Base-by-base conservation (phyloP, 2,888 invertebrate genomes). In the Homarus gammarus region DNA sequence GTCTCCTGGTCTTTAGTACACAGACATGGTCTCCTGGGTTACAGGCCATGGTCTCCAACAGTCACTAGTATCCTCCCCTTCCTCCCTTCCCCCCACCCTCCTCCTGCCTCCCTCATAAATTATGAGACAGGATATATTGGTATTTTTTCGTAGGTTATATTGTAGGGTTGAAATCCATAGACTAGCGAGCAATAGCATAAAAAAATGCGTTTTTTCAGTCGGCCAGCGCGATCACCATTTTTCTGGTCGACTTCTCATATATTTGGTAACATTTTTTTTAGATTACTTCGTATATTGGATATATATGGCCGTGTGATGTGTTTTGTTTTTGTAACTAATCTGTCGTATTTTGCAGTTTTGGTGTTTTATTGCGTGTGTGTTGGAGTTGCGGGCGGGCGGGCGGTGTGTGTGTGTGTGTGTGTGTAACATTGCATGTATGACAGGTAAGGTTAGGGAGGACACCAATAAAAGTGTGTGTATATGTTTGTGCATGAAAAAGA, bases 211-310 rank as follows among this genome's bases (percentile, higher is more conserved):
- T 44, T 44, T 44, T 44, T 5, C 0, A 64, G 27, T 27, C 22
- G 64, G 64, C 22, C 64, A 22, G 12, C 27, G n/a, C 64, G n/a
- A 64, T 64, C 27, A 27, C 64, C n/a, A 64, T 64, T 64, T 64
- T 64, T 64, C n/a, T 27, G 64, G 64, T 64, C 64, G 64, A 64
- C 27, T 64, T 64, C 64, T 64, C 64, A 64, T 64, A 64, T 64
- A 64, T 64, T 22, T 27, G 44, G 3, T 64, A 6, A 12, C 0
- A 27, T 64, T 27, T 64, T 64, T 64, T 64, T 64, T 44, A 5
- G n/a, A 64, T 64, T 64, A 64, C 64, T 64, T 64, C 27, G 64
- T 64, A 27, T 64, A 64, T 64, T 8, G 64, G 64, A 64, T 64
- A 27, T 64, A 64, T 64, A 64, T 64, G 64, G 12, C 12, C 8